A percentile compares a stretch with the other conserved stretches of the same genome.
These are phyloP conservation scores for Lutra lutra DNA, from an alignment of 2,797 vertebrate species.

Conservation along the genomic window DNA sequence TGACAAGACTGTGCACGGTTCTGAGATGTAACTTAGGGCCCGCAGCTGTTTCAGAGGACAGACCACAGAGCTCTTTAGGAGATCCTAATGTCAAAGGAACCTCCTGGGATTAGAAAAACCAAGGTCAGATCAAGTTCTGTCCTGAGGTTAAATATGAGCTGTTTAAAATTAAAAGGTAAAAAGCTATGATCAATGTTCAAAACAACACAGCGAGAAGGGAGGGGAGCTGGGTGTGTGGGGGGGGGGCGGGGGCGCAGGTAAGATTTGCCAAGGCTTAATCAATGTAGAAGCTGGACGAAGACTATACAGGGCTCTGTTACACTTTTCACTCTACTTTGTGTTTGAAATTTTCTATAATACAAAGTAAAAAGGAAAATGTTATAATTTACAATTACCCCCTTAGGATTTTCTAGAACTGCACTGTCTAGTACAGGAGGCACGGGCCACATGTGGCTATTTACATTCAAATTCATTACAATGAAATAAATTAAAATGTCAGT, in stretches of 20 bases:
- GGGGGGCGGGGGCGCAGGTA: fast-evolving
- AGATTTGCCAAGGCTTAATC: not conserved
- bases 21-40: fast-evolving
- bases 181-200: not conserved
- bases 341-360: not conserved
- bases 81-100: not conserved
- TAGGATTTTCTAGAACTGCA: not conserved
- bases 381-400: not conserved
- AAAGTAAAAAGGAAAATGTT: not conserved
- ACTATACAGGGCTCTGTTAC: fast-evolving
- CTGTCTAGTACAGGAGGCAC: not conserved
- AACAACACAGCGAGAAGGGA: not conserved
- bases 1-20: not conserved
- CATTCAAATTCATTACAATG: not conserved
- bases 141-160: not conserved
- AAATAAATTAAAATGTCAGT: not conserved
- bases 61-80: not conserved
- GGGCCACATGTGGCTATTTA: not conserved
- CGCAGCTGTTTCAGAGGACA: not conserved
- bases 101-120: not conserved
- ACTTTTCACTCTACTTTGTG: not conserved
- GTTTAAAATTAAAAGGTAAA: constrained; percentile 12
- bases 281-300: not conserved
- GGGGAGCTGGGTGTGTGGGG: too few species aligned
- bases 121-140: not conserved